Evolutionary conservation across 2,113 vertebrate species (phyloP).

Genomic region (Stercorarius parasiticus): DNA sequence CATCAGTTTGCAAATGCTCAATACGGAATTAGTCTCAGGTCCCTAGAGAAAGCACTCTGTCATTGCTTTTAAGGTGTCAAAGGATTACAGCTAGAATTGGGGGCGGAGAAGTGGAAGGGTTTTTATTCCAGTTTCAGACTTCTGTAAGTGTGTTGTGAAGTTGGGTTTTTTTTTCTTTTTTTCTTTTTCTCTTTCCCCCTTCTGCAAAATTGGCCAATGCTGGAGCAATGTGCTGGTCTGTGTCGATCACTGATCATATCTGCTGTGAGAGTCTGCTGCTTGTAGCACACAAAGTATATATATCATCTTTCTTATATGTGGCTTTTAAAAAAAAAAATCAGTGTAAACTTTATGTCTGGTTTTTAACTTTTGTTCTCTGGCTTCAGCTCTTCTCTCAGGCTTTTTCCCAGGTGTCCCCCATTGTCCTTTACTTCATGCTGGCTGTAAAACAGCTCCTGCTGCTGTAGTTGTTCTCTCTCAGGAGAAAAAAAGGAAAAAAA

Average conservation of each 20-base stretch:
- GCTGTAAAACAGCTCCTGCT: slow-evolving; percentile 19
- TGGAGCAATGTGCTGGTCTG: not conserved
- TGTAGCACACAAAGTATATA: not conserved
- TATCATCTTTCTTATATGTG: not conserved
- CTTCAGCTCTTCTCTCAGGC: not conserved
- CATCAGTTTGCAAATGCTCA: not conserved
- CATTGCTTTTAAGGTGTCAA: slow-evolving; percentile 4
- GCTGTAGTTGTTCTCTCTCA: not conserved
- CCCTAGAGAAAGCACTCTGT: slow-evolving; percentile 4
- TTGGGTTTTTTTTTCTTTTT: not conserved
- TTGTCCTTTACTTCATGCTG: not conserved
- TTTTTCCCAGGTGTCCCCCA: not conserved
- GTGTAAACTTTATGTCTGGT: not conserved
- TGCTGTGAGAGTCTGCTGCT: not conserved
- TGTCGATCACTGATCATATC: not conserved
- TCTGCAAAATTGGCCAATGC: not conserved
- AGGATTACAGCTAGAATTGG: not conserved
- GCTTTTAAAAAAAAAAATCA: not conserved
- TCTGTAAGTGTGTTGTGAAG: not conserved
- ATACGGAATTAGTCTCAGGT: not conserved
- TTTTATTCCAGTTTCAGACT: not conserved
- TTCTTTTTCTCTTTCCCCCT: not conserved
- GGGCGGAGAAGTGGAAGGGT: not conserved
- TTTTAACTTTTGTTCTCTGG: slow-evolving; percentile 21
- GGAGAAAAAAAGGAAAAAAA: not conserved